Evolutionary conservation across 2,113 vertebrate genomes (phyloP).

Genomic region (Rhabdomys dilectus): DNA sequence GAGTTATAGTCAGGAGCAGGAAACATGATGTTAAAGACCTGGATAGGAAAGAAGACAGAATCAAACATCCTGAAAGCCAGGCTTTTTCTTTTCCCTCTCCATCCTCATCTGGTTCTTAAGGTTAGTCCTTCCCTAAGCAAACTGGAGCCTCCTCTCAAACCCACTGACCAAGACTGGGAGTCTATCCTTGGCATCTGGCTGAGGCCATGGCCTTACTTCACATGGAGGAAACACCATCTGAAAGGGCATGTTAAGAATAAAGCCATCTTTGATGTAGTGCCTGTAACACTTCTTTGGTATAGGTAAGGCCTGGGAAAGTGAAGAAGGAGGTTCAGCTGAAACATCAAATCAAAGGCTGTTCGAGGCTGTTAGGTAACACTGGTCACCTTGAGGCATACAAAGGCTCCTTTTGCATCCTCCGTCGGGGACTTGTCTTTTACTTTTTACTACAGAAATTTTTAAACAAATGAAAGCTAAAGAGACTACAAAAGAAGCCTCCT

Average conservation of each 20-base stretch:
- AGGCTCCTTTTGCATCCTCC: not conserved
- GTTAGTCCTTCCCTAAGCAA: not conserved
- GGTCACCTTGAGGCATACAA: not conserved
- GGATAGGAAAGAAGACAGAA: not conserved
- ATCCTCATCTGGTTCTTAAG: not conserved
- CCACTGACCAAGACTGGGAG: not conserved
- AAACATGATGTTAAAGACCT: not conserved
- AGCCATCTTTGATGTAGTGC: not conserved
- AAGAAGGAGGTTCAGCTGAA: not conserved
- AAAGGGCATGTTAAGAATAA: conserved; percentile 32
- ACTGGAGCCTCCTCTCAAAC: not conserved
- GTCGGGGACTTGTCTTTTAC: not conserved
- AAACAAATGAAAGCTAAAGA: not conserved
- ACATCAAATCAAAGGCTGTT: not conserved
- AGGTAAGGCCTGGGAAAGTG: not conserved
- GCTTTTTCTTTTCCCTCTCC: not conserved
- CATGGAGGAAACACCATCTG: not conserved
- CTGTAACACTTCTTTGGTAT: not conserved
- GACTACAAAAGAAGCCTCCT: not conserved
- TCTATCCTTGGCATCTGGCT: too few species aligned
- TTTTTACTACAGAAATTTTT: conserved; percentile 25
- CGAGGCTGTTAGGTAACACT: not conserved
- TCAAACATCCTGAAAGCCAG: not conserved
- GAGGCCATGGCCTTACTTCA: not conserved
- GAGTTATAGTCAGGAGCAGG: not conserved